Evolutionary conservation across 1,140 invertebrate species (phyloP).

Genomic region (Eueides isabella): DNA sequence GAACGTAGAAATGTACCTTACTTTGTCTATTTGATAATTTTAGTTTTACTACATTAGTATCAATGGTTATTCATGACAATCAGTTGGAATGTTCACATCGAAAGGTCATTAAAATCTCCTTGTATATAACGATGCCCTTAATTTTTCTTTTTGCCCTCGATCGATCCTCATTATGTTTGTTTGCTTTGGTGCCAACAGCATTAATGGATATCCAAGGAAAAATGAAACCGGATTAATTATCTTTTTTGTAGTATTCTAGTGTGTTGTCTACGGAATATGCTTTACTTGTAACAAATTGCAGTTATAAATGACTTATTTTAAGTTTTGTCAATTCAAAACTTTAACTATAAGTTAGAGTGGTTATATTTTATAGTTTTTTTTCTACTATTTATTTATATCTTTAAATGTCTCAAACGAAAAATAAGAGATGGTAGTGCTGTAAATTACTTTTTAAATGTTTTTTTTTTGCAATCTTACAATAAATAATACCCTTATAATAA

Average conservation of each 20-base stretch:
- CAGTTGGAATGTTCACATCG: slow-evolving; percentile 50
- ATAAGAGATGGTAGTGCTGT: slow-evolving; percentile 49
- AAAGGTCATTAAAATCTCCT: slow-evolving; percentile 48
- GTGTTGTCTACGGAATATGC: slow-evolving; percentile 32
- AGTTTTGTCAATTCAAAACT: slow-evolving; percentile 81
- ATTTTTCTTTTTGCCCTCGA: slow-evolving; percentile 56
- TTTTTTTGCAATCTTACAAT: slow-evolving; percentile 57
- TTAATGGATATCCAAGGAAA: slow-evolving; percentile 67
- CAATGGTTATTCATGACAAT: slow-evolving; percentile 78
- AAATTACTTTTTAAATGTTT: slow-evolving; percentile 63
- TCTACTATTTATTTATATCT: slow-evolving; percentile 77
- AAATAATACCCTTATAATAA: slow-evolving; percentile 46
- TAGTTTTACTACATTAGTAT: slow-evolving; percentile 75
- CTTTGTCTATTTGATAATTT: slow-evolving; percentile 76
- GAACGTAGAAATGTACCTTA: slow-evolving; percentile 75
- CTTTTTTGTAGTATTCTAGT: slow-evolving; percentile 22
- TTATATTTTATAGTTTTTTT: slow-evolving; percentile 75
- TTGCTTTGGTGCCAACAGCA: slow-evolving; percentile 70
- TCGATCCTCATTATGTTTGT: slow-evolving; percentile 74
- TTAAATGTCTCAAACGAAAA: slow-evolving; percentile 68
- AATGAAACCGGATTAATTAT: slow-evolving; percentile 29
- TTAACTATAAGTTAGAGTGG: slow-evolving; percentile 82
- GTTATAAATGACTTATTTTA: slow-evolving; percentile 79
- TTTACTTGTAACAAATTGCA: slow-evolving; percentile 55
- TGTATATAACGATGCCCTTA: slow-evolving; percentile 63